Conservation (phyloP, 1,140 invertebrate species). For the Drosophila kikkawai region DNA sequence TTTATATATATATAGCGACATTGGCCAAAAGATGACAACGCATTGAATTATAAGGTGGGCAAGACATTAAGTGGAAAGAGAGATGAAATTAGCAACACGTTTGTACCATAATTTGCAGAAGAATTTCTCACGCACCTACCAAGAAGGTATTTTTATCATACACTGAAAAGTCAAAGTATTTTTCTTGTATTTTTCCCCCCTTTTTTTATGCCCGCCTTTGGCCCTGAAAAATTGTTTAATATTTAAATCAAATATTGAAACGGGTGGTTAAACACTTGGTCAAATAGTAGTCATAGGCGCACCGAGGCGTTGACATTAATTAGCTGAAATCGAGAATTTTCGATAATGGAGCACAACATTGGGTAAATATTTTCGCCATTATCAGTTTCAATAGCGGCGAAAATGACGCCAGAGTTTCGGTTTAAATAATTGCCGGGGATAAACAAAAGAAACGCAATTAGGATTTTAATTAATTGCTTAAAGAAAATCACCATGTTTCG, state of each 20-base stretch:
- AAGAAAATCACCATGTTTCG: not conserved
- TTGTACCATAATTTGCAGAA: constrained; percentile 40
- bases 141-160: constrained; percentile 2
- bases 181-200: not conserved
- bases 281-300: constrained; percentile 45
- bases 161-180: not conserved
- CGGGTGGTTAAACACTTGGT: constrained; percentile 60
- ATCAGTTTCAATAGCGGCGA: constrained; percentile 29
- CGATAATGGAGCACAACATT: constrained; percentile 37
- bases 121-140: constrained; percentile 44
- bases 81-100: constrained; percentile 65
- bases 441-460: constrained; percentile 45
- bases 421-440: constrained; percentile 5
- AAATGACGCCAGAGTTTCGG: constrained; percentile 39
- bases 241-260: constrained; percentile 51
- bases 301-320: constrained; percentile 58
- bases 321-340: constrained; percentile 50
- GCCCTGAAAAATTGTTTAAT: constrained; percentile 28
- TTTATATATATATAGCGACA: constrained; percentile 7
- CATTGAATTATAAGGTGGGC: constrained; percentile 42
- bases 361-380: constrained; percentile 61
- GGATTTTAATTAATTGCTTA: constrained; percentile 44
- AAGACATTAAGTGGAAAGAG: constrained; percentile 16
- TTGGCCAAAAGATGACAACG: constrained; percentile 46
- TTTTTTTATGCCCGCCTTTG: constrained; percentile 3